phyloP scores from a whole-genome alignment of 2,797 vertebrate genomes.

The Hoplostethus mediterraneus region DNA sequence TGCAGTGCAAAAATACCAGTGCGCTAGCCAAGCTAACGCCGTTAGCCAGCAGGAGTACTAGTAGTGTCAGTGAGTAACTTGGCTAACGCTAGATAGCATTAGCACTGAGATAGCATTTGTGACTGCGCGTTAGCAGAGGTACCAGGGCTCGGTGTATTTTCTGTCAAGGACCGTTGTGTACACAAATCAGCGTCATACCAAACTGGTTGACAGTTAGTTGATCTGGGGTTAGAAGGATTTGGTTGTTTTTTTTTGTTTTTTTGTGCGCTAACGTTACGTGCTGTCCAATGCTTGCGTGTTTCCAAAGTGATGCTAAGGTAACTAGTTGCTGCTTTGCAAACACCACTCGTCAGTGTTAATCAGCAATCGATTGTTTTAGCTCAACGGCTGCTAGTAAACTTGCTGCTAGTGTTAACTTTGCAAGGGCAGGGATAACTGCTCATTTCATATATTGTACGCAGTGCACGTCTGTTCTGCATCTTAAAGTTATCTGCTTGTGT shows the following conservation, averaged over 20 bases:
- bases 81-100: conserved; percentile 54
- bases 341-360: conserved; percentile 54
- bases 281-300: conserved; percentile 9
- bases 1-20: background rate
- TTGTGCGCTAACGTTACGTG: too few species aligned
- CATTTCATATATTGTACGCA: too few species aligned
- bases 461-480: too few species aligned
- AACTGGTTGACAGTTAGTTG: conserved; percentile 1
- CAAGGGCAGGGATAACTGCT: background rate
- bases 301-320: conserved; percentile 1
- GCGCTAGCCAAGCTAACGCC: conserved; percentile 18
- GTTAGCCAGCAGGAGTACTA: conserved; percentile 24
- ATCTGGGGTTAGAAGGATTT: background rate
- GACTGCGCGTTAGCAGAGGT: conserved; percentile 25
- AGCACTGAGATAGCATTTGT: conserved; percentile 41
- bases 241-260: background rate
- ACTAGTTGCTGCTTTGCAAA: background rate
- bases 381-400: conserved; percentile 8
- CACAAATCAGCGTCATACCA: background rate
- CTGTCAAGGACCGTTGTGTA: background rate
- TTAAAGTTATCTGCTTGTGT: background rate
- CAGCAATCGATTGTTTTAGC: conserved; percentile 15
- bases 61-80: conserved; percentile 50
- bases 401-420: conserved; percentile 3
- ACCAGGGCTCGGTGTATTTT: conserved; percentile 15